Base-by-base conservation (phyloP, 2,888 invertebrate genomes). In the Eupithecia pulchellata region DNA sequence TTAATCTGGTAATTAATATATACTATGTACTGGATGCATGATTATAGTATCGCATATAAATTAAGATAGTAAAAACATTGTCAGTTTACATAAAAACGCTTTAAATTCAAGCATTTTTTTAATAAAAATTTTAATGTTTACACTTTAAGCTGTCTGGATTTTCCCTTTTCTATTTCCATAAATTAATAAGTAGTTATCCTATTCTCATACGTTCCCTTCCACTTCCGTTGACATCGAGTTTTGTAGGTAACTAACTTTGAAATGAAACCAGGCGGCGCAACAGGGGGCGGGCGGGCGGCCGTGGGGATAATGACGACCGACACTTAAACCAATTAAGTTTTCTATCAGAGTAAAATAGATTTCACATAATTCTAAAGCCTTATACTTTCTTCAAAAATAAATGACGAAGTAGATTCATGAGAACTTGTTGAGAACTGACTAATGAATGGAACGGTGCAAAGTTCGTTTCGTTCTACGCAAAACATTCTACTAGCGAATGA, bases 401-500 rank as follows among this genome's bases (percentile, higher is more conserved):
- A n/a, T n/a, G n/a, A n/a, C n/a, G n/a, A n/a, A n/a, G n/a, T n/a
- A n/a, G n/a, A n/a, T n/a, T n/a, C n/a, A n/a, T n/a, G n/a, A n/a
- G n/a, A n/a, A n/a, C n/a, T n/a, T n/a, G n/a, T n/a, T n/a, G n/a
- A n/a, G 14, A 17, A 39, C 42, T n/a, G n/a, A n/a, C n/a, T 42
- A 34, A n/a, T 20, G 52, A 17, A 68, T 30, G 68, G 63, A 68
- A 57, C 68, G 68, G 34, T 58, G 39, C 20, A 11, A 2, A 47
- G 4, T 34, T 32, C 58, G 57, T 68, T 68, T 58, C 68, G 39
- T 63, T 68, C 30, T 30, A 68, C 68, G 68, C 20, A 34, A 52
- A 25, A 52, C 52, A 25, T 52, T 52, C 52, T 11, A 25, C 13
- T 52, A 11, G 0, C 25, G 13, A 20, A 52, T 13, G 13, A 52